These are phyloP conservation scores for Peromyscus attwateri DNA, from an alignment of 2,797 vertebrate species.

Conservation along the genomic window DNA sequence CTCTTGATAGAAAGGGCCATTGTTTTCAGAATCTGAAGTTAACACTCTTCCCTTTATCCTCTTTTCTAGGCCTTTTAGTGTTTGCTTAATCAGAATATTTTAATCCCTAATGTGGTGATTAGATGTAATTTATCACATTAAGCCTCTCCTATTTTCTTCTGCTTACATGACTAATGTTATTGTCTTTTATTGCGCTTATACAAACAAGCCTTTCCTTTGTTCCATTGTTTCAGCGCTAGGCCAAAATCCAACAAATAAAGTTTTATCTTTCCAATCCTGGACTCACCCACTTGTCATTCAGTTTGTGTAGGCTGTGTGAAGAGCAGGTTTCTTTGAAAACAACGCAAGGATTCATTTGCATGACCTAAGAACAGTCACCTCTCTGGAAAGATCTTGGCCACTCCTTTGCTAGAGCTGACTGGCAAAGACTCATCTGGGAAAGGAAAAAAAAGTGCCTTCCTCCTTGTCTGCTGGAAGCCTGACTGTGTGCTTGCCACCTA, in stretches of 20 bases:
- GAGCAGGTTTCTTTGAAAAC: slow-evolving; percentile 82
- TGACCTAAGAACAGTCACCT: slow-evolving; percentile 81
- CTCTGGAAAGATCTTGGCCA: slow-evolving; percentile 78
- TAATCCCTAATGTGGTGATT: slow-evolving; percentile 81
- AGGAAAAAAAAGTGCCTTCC: slow-evolving; percentile 54
- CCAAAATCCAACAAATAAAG: slow-evolving; percentile 84
- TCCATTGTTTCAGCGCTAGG: slow-evolving; percentile 80
- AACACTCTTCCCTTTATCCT: slow-evolving; percentile 73
- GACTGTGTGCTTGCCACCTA: background rate
- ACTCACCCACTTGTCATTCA: slow-evolving; percentile 80
- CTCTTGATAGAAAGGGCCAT: slow-evolving; percentile 61
- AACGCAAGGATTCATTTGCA: slow-evolving; percentile 84
- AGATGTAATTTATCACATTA: slow-evolving; percentile 83
- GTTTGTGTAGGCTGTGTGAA: slow-evolving; percentile 79
- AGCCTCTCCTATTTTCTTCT: slow-evolving; percentile 83
- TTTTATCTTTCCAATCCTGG: slow-evolving; percentile 81
- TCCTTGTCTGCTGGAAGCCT: slow-evolving; percentile 69
- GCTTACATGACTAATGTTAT: slow-evolving; percentile 84
- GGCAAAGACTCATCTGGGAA: slow-evolving; percentile 33
- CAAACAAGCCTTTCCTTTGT: slow-evolving; percentile 78
- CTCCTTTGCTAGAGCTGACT: slow-evolving; percentile 71
- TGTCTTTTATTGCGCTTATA: slow-evolving; percentile 76
- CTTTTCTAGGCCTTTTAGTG: slow-evolving; percentile 62
- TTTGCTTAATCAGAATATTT: slow-evolving; percentile 83
- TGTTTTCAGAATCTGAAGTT: slow-evolving; percentile 77